Conservation (phyloP, 2,797 vertebrate species). For the Lutjanus campechanus region DNA sequence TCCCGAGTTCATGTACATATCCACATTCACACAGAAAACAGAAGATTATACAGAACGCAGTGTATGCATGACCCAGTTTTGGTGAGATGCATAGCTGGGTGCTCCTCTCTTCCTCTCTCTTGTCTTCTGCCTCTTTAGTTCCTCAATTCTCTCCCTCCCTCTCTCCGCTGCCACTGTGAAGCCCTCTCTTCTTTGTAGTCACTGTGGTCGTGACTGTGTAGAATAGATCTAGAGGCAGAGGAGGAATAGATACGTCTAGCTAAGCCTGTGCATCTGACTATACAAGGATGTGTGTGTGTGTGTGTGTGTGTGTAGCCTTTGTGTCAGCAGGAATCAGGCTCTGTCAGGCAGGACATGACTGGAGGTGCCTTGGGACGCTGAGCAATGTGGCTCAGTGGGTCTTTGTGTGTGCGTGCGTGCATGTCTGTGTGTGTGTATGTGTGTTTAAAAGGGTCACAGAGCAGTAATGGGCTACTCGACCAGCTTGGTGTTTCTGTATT, state of each 20-base stretch:
- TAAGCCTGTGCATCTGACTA: conserved; percentile 59
- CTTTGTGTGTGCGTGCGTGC: conserved; percentile 37
- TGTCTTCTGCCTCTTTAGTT: conserved; percentile 71
- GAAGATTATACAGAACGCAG: conserved; percentile 57
- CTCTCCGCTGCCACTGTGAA: conserved; percentile 59
- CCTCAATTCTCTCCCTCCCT: conserved; percentile 50
- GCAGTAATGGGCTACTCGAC: conserved; percentile 54
- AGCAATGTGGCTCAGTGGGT: conserved; percentile 72
- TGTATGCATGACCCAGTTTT: conserved; percentile 76
- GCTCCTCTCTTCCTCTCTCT: conserved; percentile 34
- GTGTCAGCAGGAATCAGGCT: conserved; percentile 79
- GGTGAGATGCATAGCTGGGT: conserved; percentile 62
- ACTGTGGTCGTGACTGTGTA: conserved; percentile 76
- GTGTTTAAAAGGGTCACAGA: conserved; percentile 60
- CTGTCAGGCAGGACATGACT: conserved; percentile 75
- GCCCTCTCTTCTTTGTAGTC: conserved; percentile 70
- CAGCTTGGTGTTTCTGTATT: conserved; percentile 34
- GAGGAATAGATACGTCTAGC: conserved; percentile 77
- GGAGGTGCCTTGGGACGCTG: conserved; percentile 69
- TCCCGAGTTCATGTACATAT: conserved; percentile 54
- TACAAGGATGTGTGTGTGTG: conserved; percentile 39
- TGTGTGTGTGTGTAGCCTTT: conserved; percentile 35
- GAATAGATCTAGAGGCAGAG: conserved; percentile 75
- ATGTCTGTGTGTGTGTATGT: conserved; percentile 53
- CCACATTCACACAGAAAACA: conserved; percentile 53